A percentile compares a stretch with the other conserved stretches of the same genome.
Evolutionary conservation across 2,797 vertebrate genomes (phyloP).

Genomic region (Spinibarbus caldwelli): DNA sequence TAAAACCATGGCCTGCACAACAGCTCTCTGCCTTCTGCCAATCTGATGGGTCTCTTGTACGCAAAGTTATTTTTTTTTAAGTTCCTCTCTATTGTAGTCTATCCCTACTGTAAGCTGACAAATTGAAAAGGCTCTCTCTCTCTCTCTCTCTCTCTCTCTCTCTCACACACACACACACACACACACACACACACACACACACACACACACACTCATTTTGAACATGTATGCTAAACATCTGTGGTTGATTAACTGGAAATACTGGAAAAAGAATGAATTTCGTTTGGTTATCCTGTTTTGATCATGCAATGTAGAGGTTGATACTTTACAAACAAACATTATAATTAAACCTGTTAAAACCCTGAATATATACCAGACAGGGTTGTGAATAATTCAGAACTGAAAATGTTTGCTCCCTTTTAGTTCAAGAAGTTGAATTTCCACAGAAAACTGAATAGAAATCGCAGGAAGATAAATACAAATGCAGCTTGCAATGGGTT

Average conservation of each 20-base stretch:
- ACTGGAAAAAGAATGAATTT: background rate
- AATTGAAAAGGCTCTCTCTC: conserved; percentile 4
- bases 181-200: too few species aligned
- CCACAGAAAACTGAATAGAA: background rate
- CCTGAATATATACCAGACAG: background rate
- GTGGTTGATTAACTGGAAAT: background rate
- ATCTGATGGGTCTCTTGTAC: background rate
- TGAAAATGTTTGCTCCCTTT: background rate
- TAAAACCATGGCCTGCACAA: background rate
- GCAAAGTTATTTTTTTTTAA: background rate
- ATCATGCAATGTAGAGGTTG: background rate
- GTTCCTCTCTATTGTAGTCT: conserved; percentile 16
- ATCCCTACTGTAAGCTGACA: background rate
- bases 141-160: too few species aligned
- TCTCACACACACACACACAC: too few species aligned
- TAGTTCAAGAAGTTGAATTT: background rate
- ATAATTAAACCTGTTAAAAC: background rate
- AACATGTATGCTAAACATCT: background rate
- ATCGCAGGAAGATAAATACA: background rate
- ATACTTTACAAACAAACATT: background rate
- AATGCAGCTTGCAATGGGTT: background rate
- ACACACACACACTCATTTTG: background rate
- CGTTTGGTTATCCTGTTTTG: background rate
- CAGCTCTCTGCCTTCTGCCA: background rate
- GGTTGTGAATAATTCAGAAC: background rate